Evolutionary conservation across 2,888 invertebrate species (phyloP).

Genomic region (Acronicta alni): DNA sequence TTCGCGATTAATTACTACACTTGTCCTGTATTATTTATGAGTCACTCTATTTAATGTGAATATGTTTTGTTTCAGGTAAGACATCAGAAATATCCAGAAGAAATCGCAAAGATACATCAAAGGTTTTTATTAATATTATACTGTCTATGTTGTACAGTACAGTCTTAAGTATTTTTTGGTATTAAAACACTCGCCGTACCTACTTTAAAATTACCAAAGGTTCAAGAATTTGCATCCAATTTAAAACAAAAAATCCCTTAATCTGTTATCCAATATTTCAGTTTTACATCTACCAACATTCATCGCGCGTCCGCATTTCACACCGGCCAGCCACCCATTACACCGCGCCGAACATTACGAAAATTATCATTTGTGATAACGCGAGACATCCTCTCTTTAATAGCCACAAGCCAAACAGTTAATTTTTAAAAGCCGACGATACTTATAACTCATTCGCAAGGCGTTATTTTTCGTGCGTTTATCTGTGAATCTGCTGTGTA

Average conservation of each 20-base stretch:
- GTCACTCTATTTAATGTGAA: slow-evolving; percentile 1
- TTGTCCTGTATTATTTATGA: no score
- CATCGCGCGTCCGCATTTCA: slow-evolving; percentile 42
- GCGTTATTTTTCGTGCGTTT: slow-evolving; percentile 82
- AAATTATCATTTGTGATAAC: slow-evolving; percentile 66
- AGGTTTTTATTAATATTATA: neutral
- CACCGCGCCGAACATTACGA: slow-evolving; percentile 52
- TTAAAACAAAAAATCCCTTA: slow-evolving; percentile 39
- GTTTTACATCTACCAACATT: slow-evolving; percentile 48
- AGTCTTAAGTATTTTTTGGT: no score
- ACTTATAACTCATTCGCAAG: slow-evolving; percentile 74
- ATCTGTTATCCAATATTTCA: slow-evolving; percentile 55
- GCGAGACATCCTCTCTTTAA: slow-evolving; percentile 62
- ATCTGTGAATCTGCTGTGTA: slow-evolving; percentile 80
- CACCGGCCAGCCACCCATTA: slow-evolving; percentile 44
- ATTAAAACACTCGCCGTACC: neutral
- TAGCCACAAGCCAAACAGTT: slow-evolving; percentile 74
- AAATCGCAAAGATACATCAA: neutral
- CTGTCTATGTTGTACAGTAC: neutral
- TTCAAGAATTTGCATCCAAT: slow-evolving; percentile 13
- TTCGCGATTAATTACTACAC: no score
- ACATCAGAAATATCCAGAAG: neutral
- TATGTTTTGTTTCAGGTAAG: slow-evolving; percentile 58
- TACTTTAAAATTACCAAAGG: slow-evolving; percentile 5
- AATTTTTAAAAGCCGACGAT: slow-evolving; percentile 72